These are phyloP conservation scores for Nomada fucata DNA, from an alignment of 2,888 invertebrate species.

Conservation along the genomic window DNA sequence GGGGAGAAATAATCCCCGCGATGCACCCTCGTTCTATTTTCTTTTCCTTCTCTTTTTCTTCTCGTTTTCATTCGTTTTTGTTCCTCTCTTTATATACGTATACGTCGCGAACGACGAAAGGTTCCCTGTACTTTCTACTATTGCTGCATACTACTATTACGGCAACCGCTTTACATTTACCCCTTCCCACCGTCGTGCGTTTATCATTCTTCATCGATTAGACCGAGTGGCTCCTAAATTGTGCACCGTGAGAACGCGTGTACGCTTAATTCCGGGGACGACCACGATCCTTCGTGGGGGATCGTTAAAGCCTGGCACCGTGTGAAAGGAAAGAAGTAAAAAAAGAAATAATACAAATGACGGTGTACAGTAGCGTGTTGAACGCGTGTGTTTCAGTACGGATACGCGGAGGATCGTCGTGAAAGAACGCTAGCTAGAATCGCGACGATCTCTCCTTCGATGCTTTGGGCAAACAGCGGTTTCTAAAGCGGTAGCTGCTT, in stretches of 20 bases:
- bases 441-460: background rate
- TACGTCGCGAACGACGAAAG: conserved; percentile 1
- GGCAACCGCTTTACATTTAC: conserved; percentile 27
- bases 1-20: conserved; percentile 5
- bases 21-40: background rate
- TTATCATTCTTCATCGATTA: conserved; percentile 6
- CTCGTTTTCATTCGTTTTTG: conserved; percentile 1
- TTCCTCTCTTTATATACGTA: conserved; percentile 8
- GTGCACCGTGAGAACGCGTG: background rate
- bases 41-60: background rate
- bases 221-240: conserved; percentile 23
- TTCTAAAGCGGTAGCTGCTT: conserved; percentile 42
- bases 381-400: background rate
- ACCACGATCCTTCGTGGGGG: conserved; percentile 2
- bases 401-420: background rate
- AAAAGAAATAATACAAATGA: background rate
- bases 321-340: background rate
- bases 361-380: background rate
- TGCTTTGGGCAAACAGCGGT: conserved; percentile 12
- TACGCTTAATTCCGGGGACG: background rate
- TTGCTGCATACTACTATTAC: background rate
- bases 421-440: background rate
- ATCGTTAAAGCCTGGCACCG: background rate
- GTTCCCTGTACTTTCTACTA: conserved; percentile 5
- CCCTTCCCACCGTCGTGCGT: conserved; percentile 51